These are phyloP conservation scores for Heptranchias perlo DNA, from an alignment of 2,113 vertebrate species.

Conservation along the genomic window DNA sequence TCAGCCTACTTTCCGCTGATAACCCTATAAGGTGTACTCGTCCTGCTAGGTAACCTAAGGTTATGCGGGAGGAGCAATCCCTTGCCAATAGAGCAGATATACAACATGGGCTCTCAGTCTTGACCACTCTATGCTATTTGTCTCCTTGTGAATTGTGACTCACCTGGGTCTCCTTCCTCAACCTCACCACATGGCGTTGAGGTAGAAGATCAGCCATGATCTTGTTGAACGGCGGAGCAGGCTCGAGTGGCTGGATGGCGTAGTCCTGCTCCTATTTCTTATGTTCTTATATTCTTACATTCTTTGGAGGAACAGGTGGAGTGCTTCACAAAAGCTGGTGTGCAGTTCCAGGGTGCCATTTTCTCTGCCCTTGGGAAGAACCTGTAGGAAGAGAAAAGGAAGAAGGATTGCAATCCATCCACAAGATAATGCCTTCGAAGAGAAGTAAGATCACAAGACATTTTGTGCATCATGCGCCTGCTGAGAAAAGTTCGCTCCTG, in stretches of 20 bases:
- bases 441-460: background rate
- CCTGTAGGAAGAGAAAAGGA: background rate
- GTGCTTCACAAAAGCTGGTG: background rate
- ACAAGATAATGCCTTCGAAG: background rate
- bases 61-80: background rate
- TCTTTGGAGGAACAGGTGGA: too few species aligned
- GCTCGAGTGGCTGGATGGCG: too few species aligned
- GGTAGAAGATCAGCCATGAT: too few species aligned
- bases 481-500: background rate
- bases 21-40: too few species aligned
- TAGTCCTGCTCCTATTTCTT: too few species aligned
- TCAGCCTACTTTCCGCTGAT: too few species aligned
- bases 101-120: background rate
- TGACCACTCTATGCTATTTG: background rate
- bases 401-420: too few species aligned
- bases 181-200: background rate
- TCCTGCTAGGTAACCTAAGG: background rate
- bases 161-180: background rate
- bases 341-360: background rate
- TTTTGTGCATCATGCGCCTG: background rate
- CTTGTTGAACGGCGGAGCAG: too few species aligned
- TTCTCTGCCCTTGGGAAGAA: background rate
- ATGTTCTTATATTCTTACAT: too few species aligned
- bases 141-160: background rate
- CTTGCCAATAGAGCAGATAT: background rate